Evolutionary conservation across 2,888 invertebrate species (phyloP).

Genomic region (Melangyna quadrimaculata): DNA sequence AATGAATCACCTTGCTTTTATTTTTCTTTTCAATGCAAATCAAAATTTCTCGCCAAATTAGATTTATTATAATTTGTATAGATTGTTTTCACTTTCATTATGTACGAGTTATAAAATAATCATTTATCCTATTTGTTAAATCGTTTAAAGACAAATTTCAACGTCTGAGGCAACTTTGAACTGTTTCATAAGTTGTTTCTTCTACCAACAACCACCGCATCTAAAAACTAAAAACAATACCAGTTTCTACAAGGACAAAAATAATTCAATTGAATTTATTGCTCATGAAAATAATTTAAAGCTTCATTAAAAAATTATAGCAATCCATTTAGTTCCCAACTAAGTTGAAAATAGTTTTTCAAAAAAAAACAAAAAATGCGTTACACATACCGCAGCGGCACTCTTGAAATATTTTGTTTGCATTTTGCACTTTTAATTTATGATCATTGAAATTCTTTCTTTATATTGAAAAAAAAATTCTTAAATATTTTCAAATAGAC

Average conservation of each 20-base stretch:
- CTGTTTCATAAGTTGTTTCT: background rate
- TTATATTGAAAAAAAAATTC: background rate
- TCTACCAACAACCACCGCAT: background rate
- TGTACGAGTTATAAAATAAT: background rate
- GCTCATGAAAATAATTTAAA: conserved; percentile 31
- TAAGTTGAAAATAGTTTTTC: background rate
- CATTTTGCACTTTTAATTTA: conserved; percentile 25
- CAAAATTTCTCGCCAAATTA: background rate
- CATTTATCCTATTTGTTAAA: background rate
- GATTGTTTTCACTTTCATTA: background rate
- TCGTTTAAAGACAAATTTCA: background rate
- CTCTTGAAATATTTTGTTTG: conserved; percentile 26
- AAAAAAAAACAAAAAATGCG: conserved; percentile 19
- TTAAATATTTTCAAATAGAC: background rate
- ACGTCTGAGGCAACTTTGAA: background rate
- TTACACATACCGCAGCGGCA: background rate
- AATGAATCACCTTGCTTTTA: too few relatives aligned
- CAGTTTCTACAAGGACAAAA: conserved; percentile 26
- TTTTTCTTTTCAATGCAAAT: too few relatives aligned
- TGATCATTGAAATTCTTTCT: background rate
- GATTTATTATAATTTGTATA: background rate
- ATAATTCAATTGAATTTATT: conserved; percentile 24
- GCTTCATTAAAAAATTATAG: conserved; percentile 42
- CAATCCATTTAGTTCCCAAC: conserved; percentile 6
- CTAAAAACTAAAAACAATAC: background rate